Evolutionary conservation across 1,140 invertebrate genomes (phyloP).

Genomic region (Tigriopus japonicus): DNA sequence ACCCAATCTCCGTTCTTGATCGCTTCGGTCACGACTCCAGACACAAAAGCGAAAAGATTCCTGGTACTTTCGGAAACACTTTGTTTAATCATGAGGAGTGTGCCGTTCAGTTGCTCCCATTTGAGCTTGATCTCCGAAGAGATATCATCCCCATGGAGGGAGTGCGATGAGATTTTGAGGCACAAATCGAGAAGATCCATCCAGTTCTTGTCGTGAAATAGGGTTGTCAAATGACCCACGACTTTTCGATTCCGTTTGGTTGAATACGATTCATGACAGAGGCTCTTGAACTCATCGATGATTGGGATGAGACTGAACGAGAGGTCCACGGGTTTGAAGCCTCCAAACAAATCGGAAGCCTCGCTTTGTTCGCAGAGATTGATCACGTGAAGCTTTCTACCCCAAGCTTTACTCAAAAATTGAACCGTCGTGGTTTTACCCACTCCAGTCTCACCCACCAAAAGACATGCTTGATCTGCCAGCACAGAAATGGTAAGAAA

Average conservation of each 20-base stretch:
- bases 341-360: conserved; percentile 82
- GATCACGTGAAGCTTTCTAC: conserved; percentile 56
- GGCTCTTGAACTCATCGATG: conserved; percentile 57
- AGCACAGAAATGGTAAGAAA: conserved; percentile 57
- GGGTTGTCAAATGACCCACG: conserved; percentile 36
- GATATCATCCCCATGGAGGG: not conserved
- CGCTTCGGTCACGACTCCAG: conserved; percentile 5
- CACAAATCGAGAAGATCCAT: not conserved
- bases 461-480: conserved; percentile 68
- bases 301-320: conserved; percentile 62
- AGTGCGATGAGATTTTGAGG: not conserved
- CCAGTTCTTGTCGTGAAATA: conserved; percentile 2
- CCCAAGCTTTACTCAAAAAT: conserved; percentile 35
- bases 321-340: conserved; percentile 88
- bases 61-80: not conserved
- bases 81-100: not conserved
- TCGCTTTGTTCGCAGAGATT: conserved; percentile 99
- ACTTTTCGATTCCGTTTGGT: conserved; percentile 64
- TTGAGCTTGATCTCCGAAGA: not conserved
- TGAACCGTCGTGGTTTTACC: conserved; percentile 96
- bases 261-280: conserved; percentile 62
- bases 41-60: conserved; percentile 4
- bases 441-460: conserved; percentile 95
- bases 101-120: not conserved
- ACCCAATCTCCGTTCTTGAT: conserved; percentile 55